Evolutionary conservation across 2,888 invertebrate species (phyloP).

Genomic region (Spatulosminthurus flaviceps): DNA sequence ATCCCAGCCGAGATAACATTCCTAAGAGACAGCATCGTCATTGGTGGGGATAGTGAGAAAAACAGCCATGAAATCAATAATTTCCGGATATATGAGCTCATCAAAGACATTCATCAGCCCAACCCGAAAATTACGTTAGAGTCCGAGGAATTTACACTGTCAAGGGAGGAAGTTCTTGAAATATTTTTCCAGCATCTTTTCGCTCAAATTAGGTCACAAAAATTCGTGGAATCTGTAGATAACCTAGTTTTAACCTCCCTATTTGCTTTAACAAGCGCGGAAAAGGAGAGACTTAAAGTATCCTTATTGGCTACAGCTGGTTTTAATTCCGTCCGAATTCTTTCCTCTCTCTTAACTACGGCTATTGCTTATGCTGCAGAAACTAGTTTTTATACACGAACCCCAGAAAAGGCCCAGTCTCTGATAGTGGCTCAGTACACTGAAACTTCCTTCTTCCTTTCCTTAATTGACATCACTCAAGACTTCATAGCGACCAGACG

Average conservation of each 20-base stretch:
- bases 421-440: neutral
- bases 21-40: neutral
- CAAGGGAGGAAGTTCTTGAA: neutral
- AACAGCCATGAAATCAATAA: neutral
- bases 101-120: neutral
- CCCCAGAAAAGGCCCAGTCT: neutral
- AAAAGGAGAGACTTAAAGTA: neutral
- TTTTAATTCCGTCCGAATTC: neutral
- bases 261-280: neutral
- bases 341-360: neutral
- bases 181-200: neutral
- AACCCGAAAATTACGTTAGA: neutral
- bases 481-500: neutral
- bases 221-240: neutral
- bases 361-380: neutral
- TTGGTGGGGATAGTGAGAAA: neutral
- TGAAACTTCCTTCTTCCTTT: conserved; percentile 1
- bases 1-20: neutral
- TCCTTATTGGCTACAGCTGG: neutral
- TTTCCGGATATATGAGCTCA: neutral
- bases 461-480: neutral
- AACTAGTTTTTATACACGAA: neutral
- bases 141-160: neutral
- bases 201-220: neutral
- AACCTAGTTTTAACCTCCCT: neutral